Conservation (phyloP, 2,797 vertebrate genomes). For the Hipposideros larvatus region DNA sequence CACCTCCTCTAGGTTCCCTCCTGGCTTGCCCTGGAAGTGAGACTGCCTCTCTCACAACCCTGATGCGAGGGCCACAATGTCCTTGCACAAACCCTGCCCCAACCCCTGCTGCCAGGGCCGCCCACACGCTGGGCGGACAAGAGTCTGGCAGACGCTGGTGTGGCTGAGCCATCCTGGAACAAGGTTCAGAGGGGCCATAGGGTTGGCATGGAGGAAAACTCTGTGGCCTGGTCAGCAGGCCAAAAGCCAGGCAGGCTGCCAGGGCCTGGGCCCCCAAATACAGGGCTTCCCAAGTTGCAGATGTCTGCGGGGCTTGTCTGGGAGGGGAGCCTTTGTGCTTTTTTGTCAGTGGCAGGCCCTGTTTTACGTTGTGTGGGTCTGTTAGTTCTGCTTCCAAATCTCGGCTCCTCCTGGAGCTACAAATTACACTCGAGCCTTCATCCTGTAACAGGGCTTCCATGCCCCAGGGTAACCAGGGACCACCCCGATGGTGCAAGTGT, state of each 20-base stretch:
- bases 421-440: constrained; percentile 41
- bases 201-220: neutral
- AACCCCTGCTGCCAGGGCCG: neutral
- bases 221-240: neutral
- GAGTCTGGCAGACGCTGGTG: neutral
- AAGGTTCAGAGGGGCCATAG: neutral
- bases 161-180: constrained; percentile 20
- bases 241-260: neutral
- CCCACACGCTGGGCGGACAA: neutral
- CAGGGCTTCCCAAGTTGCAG: neutral
- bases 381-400: constrained; percentile 58
- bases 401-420: constrained; percentile 58
- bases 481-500: constrained; percentile 38
- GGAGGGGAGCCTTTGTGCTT: neutral
- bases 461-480: constrained; percentile 57
- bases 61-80: neutral
- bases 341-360: neutral
- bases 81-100: constrained; percentile 35
- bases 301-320: neutral
- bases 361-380: neutral
- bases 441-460: constrained; percentile 14
- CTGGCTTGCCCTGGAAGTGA: neutral
- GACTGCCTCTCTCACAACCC: neutral
- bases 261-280: neutral
- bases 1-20: neutral